Base-by-base conservation (phyloP, 2,113 vertebrate genomes). In the Phylloscopus trochiloides region DNA sequence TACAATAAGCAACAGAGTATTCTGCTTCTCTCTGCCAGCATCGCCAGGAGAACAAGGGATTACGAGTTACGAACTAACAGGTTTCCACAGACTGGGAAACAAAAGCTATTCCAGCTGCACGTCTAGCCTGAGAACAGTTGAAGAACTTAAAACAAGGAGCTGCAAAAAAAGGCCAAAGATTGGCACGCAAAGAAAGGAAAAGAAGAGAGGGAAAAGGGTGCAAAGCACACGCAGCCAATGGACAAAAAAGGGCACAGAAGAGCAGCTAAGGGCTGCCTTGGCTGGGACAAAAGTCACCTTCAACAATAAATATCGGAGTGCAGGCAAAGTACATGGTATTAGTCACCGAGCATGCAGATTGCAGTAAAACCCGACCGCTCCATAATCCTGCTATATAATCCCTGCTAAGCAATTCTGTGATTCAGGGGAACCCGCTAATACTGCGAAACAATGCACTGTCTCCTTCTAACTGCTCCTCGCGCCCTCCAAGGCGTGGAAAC, bases 221-320 rank as follows among this genome's bases (percentile, higher is more conserved):
- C 29, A 48, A 36, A 34, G 11, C 45, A 24, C 50, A 70, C 0
- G 14, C 12, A 58, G 42, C 14, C 43, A 40, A 54, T 1, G 6
- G 29, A 73, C 81, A 77, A 80, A 75, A 86, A 92, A 58, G 59
- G 82, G 51, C 76, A 86, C 0, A 38, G 74, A 73, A 34, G 47
- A 61, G 58, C 45, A 86, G 38, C 31, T 38, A 86, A 51, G 75
- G 59, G 75, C 75, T 73, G 34, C 28, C 2, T 7, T 11, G 32
- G 50, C 50, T 31, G 31, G 94, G 83, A 92, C 94, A 96, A 94
- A 95, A 96, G 95, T 97, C 96, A 96, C 94, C 82, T 94, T 86
- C 63, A 71, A 42, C 91, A 90, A 93, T 92, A 93, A 92, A 93
- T 43, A 65, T 0, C 34, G 43, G 63, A 93, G 67, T n/a, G 59